These are phyloP conservation scores for Zaprionus taronus DNA, from an alignment of 1,140 invertebrate genomes.

Conservation along the genomic window DNA sequence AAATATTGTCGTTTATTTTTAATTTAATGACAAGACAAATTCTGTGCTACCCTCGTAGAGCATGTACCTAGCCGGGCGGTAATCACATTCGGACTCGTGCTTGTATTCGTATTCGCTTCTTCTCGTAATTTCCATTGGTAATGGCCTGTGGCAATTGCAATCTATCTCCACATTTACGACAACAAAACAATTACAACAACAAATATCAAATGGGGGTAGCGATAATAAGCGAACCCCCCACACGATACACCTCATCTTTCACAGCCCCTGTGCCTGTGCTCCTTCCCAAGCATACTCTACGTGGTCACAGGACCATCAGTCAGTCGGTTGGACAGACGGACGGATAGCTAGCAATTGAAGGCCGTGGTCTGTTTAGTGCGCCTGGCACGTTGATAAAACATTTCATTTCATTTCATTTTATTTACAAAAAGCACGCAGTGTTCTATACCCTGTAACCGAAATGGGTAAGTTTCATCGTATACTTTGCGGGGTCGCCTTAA, in stretches of 20 bases:
- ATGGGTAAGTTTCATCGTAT: not conserved
- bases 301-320: conserved; percentile 68
- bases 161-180: conserved; percentile 79
- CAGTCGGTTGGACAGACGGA: conserved; percentile 33
- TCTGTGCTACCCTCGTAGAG: conserved; percentile 38
- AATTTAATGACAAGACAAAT: conserved; percentile 80
- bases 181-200: conserved; percentile 81
- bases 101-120: conserved; percentile 11
- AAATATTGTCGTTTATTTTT: conserved; percentile 84
- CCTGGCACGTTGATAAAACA: conserved; percentile 80
- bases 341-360: not conserved
- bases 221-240: conserved; percentile 56
- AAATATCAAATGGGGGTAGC: conserved; percentile 71
- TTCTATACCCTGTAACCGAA: conserved; percentile 19
- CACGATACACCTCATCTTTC: not conserved
- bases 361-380: conserved; percentile 66
- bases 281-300: not conserved
- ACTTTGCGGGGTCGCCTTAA: not conserved
- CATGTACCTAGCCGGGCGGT: not conserved
- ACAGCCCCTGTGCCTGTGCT: not conserved
- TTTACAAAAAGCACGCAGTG: conserved; percentile 69
- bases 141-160: conserved; percentile 79
- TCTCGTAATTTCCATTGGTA: conserved; percentile 66
- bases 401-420: conserved; percentile 76
- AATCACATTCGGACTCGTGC: conserved; percentile 16